A percentile compares a stretch with the other conserved stretches of the same genome.
phyloP scores from a whole-genome alignment of 2,113 vertebrate species.

The Daboia siamensis region DNA sequence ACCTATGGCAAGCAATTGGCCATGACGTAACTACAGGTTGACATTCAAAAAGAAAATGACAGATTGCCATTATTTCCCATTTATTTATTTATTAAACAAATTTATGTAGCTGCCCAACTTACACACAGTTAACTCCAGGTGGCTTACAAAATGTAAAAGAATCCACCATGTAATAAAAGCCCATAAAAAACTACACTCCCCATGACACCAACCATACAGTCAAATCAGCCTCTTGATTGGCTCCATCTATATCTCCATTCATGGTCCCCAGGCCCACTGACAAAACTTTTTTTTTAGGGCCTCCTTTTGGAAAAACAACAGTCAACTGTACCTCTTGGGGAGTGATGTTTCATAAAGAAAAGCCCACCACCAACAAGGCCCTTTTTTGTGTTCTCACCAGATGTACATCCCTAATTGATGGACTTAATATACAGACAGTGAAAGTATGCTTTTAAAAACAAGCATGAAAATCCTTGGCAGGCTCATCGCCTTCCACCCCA shows the following conservation, averaged over 20 bases:
- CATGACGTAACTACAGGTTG: not conserved
- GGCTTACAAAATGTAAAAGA: not conserved
- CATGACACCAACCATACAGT: not conserved
- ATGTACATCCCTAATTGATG: not conserved
- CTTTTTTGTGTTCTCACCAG: not conserved
- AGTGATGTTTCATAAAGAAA: not conserved
- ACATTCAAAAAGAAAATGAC: not conserved
- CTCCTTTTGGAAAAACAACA: not conserved
- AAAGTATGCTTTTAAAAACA: not conserved
- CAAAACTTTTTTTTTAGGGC: not conserved
- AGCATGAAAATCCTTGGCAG: not conserved
- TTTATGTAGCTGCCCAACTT: not conserved
- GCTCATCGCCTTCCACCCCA: not conserved
- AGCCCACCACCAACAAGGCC: not conserved
- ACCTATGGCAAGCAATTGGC: not conserved
- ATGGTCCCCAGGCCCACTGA: not conserved
- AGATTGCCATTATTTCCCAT: not conserved
- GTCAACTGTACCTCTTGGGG: not conserved
- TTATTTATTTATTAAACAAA: not conserved
- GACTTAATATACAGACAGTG: not conserved
- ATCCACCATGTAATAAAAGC: not conserved
- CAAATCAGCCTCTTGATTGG: not conserved
- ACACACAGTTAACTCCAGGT: not conserved
- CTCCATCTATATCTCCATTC: not conserved
- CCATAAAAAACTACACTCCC: not conserved